A percentile compares a stretch with the other conserved stretches of the same genome.
Evolutionary conservation across 2,888 invertebrate genomes (phyloP).

Genomic region (Zootermopsis nevadensis): DNA sequence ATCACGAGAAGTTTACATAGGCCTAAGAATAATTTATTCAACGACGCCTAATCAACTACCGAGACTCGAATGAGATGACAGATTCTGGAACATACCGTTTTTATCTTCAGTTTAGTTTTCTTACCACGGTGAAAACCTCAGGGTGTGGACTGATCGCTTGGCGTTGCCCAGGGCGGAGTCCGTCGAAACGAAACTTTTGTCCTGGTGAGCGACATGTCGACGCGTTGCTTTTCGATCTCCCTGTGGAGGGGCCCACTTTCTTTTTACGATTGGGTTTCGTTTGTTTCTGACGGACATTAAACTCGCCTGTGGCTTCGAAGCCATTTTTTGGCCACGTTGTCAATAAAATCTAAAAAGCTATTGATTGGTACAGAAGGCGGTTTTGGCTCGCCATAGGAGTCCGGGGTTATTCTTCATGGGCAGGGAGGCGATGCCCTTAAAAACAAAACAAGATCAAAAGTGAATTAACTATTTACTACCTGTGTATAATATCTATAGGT

Average conservation of each 20-base stretch:
- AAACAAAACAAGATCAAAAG: constrained; percentile 45
- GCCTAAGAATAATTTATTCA: too few relatives aligned
- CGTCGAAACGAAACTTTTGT: too few relatives aligned
- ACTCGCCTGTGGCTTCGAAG: neutral
- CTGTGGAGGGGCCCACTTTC: neutral
- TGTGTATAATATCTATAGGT: constrained; percentile 45
- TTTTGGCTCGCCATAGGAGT: constrained; percentile 32
- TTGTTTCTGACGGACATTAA: constrained; percentile 31
- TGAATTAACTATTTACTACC: constrained; percentile 48
- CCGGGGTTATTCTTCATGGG: constrained; percentile 40
- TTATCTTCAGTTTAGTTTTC: too few relatives aligned
- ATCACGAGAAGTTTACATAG: too few relatives aligned
- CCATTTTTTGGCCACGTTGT: constrained; percentile 26
- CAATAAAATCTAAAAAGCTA: constrained; percentile 42
- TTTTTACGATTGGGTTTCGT: constrained; percentile 1
- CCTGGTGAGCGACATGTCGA: neutral
- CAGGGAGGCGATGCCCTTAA: constrained; percentile 41
- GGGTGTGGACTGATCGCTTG: too few relatives aligned
- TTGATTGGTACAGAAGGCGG: constrained; percentile 26
- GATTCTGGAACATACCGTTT: too few relatives aligned
- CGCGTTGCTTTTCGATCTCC: neutral
- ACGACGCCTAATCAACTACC: too few relatives aligned
- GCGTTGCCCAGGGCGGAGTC: too few relatives aligned
- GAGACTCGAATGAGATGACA: too few relatives aligned
- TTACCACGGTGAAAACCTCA: too few relatives aligned